Base-by-base conservation (phyloP, 2,113 vertebrate genomes). In the Ailurus styani region DNA sequence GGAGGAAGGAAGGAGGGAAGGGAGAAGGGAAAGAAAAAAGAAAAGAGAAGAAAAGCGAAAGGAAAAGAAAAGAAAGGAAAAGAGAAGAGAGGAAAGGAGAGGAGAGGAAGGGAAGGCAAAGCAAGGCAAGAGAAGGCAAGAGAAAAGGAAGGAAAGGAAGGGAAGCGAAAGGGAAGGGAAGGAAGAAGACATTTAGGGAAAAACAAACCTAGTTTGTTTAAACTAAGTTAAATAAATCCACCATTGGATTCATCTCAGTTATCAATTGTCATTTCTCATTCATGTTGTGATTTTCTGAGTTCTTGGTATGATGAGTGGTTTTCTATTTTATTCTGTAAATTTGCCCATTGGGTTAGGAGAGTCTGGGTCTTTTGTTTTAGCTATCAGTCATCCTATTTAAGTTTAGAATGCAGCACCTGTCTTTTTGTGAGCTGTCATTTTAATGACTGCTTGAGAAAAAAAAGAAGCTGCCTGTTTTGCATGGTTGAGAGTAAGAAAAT, bases 121-220 rank as follows among this genome's bases (percentile, higher is more conserved):
- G n/a, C n/a, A n/a, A n/a, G n/a, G n/a, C n/a, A n/a, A n/a, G n/a
- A n/a, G 17, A 12, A n/a, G 17, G 34, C 0, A 7, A 55, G 9
- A 21, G 13, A 1, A 50, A 3, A 6, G 20, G n/a, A 23, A 70
- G 2, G n/a, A 21, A 23, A 21, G 20, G 17, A 12, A n/a, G 17
- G 34, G 2, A 7, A 55, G 9, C 9, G 13, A 1, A 50, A 3
- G 11, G 20, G n/a, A 23, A 70, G 2, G n/a, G 20, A 23, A 21
- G 5, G 37, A 42, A 42, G 75, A 47, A 78, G 14, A 42, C 14
- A 7, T 34, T 1, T 34, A 62, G 29, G 42, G 29, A 47, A 64
- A 37, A 85, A 64, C 10, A 85, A 64, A 47, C 31, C 57, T n/a
- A n/a, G n/a, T n/a, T n/a, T n/a, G n/a, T n/a, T n/a, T n/a, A n/a